phyloP scores from a whole-genome alignment of 1,140 invertebrate species.

The Sitobion miscanthi region DNA sequence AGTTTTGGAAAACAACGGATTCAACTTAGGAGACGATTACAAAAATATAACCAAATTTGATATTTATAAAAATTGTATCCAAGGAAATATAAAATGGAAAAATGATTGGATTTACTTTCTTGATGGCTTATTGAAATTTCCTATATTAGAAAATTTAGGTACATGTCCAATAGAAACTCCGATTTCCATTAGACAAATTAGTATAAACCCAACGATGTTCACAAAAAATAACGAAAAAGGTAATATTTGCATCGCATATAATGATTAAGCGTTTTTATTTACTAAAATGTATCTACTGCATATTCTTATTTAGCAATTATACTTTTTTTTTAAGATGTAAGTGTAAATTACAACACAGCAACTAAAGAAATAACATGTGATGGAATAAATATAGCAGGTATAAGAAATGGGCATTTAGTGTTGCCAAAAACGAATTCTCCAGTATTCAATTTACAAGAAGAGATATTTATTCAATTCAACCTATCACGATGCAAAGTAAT shows the following conservation, averaged over 20 bases:
- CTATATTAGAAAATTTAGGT: background rate
- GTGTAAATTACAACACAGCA: background rate
- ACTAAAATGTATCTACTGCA: background rate
- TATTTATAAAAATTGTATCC: background rate
- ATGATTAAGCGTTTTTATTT: background rate
- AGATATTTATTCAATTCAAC: background rate
- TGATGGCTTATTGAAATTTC: conserved; percentile 14
- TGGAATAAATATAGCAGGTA: conserved; percentile 9
- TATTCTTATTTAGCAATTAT: background rate
- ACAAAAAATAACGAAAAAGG: background rate
- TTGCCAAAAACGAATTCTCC: background rate
- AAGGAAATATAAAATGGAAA: background rate
- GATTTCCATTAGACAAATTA: background rate
- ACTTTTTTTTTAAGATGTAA: conserved; percentile 15
- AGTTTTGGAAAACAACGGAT: background rate
- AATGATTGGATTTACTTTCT: conserved; percentile 46
- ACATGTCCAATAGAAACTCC: background rate
- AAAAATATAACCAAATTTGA: background rate
- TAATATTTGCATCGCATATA: background rate
- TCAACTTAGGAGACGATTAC: background rate
- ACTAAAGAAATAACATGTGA: conserved; percentile 37
- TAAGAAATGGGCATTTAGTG: background rate
- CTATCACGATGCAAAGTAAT: background rate
- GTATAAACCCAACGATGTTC: background rate
- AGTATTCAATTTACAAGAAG: background rate